These are phyloP conservation scores for Aptenodytes patagonicus DNA, from an alignment of 2,113 vertebrate genomes.

Conservation along the genomic window DNA sequence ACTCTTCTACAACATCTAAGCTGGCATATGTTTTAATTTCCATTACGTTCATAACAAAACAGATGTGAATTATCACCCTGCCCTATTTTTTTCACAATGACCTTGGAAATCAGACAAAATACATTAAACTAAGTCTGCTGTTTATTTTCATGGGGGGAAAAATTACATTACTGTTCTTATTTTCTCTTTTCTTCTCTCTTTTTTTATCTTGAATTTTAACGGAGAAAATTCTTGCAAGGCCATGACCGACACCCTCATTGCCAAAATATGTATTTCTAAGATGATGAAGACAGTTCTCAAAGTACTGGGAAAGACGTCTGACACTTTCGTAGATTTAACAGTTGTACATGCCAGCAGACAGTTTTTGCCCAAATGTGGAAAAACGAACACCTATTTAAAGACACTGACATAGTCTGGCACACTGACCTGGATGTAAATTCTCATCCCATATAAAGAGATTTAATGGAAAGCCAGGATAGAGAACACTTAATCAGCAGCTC, in stretches of 20 bases:
- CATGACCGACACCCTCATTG: neutral
- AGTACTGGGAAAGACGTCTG: neutral
- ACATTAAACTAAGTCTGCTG: neutral
- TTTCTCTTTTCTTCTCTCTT: neutral
- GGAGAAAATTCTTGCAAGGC: neutral
- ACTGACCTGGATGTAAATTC: conserved; percentile 13
- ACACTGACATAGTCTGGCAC: neutral
- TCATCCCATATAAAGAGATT: conserved; percentile 28
- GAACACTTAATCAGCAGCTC: neutral
- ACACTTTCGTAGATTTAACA: neutral
- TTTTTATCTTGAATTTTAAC: neutral
- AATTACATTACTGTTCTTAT: neutral
- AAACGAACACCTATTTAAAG: neutral
- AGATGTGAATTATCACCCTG: neutral
- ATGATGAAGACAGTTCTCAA: neutral
- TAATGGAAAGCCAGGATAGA: neutral
- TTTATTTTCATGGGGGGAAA: neutral
- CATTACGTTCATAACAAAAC: neutral
- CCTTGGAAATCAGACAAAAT: neutral
- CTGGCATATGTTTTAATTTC: neutral
- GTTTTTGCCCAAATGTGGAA: conserved; percentile 47
- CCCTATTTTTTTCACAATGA: neutral
- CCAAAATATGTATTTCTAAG: neutral
- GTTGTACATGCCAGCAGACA: neutral
- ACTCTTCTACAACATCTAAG: neutral